Base-by-base conservation (phyloP, 2,113 vertebrate species). In the Tursiops truncatus region DNA sequence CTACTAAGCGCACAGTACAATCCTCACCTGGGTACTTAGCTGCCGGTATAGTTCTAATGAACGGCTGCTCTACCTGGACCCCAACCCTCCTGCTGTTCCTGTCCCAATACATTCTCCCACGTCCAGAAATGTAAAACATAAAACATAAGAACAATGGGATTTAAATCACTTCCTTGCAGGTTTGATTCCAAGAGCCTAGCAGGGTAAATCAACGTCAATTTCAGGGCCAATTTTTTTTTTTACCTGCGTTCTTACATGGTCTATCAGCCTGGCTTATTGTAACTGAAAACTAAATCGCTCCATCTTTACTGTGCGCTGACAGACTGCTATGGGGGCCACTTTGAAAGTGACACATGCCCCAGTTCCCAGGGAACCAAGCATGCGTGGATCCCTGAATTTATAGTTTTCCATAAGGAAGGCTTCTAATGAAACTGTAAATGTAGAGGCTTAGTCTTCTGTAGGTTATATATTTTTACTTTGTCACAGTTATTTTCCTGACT, bases 181-280 rank as follows among this genome's bases (percentile, higher is more conserved):
- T 97, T 97, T 96, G 93, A 98, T 97, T 98, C 95, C 84, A 91
- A 94, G 96, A 97, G 95, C 90, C 97, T 92, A 89, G 97, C 95
- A 96, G 90, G 93, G 88, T 98, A 98, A 98, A 98, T 98, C 98
- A 98, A 81, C 38, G 31, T 98, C 98, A 96, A 50, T 97, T 98
- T 63, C 90, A 97, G 67, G 89, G 89, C 96, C 94, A 95, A 38
- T 90, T 98, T 53, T 53, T 50, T 50, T 50, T 53, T 96, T 96
- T 96, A 97, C 92, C 95, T 98, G 67, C 85, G 68, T 89, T 90
- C 95, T 98, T 97, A 95, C 73, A n/a, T 95, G 97, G 91, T 96
- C 97, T 97, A 87, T 98, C 97, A 97, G 62, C 92, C 89, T 67
- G 93, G 80, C 87, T 97, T 91, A 97, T 93, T 95, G 91, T 98